Evolutionary conservation across 1,140 invertebrate genomes (phyloP), one percentile per base, ranked within the genome.

Genomic region (Antheraea pernyi): DNA sequence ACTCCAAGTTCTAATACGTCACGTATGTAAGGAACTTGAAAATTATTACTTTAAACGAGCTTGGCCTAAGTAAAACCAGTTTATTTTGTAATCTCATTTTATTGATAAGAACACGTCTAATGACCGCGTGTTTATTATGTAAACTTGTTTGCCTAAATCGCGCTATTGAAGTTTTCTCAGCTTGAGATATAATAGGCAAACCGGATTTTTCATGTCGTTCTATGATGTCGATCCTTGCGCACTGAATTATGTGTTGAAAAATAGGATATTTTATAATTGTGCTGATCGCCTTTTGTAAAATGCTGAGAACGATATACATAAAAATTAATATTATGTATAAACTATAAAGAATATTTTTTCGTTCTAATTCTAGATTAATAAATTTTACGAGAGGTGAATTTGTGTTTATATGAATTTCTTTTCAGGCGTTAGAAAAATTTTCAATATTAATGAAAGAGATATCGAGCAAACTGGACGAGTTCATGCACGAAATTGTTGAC

Each of bases 391-490:
- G 18, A 39, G 13, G 1, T 18, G 13, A 65, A 46, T 65, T 1
- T n/a, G 7, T 65, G 11, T 19, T 18, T 19, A 3, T 59, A 18
- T 48, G n/a, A 58, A 13, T 65, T 37, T 74, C 70, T 72, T 73
- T 94, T n/a, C 85, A 99, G 98, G 97, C 97, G 66, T 95, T 99
- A 78, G 98, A 99, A 88, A 97, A 98, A 85, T 99, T 99, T 93
- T 98, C 97, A 48, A 95, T 95, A 46, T 95, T 98, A 86, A 98
- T 97, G 66, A 96, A 97, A 83, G 95, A 98, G 81, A 97, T 99
- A 19, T 98, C 97, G 9, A 93, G 95, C 65, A 95, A 96, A 71
- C 89, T 98, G 73, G 96, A 97, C 86, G 95, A 95, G 69, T 98
- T 98, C 85, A 98, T 97, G 69, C 94, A 96, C 84, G 95, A 95